phyloP scores from a whole-genome alignment of 1,140 invertebrate species.

The Drosophila obscura region DNA sequence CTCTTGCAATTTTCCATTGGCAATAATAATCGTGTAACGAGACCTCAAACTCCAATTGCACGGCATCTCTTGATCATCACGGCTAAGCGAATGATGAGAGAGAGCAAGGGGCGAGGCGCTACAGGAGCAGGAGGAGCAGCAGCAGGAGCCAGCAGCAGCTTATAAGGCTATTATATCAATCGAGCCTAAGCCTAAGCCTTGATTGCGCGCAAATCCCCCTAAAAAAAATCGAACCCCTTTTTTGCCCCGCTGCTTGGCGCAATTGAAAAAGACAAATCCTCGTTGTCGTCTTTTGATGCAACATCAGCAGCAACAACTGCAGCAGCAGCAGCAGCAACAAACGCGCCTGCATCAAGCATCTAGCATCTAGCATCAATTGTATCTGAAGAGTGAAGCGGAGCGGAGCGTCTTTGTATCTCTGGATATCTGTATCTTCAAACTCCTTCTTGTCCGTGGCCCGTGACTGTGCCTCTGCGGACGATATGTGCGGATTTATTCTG shows the following conservation, averaged over 20 bases:
- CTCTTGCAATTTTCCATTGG: constrained; percentile 46
- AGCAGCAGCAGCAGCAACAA: constrained; percentile 25
- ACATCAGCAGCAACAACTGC: constrained; percentile 42
- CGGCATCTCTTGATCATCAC: background rate
- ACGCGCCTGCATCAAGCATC: constrained; percentile 45
- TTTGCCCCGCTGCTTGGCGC: constrained; percentile 3
- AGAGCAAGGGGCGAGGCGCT: background rate
- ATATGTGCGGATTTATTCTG: constrained; percentile 77
- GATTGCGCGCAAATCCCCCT: constrained; percentile 41
- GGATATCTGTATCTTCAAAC: constrained; percentile 34
- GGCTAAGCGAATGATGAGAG: constrained; percentile 61
- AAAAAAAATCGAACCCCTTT: constrained; percentile 18
- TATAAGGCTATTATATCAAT: constrained; percentile 68
- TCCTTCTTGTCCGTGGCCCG: constrained; percentile 24
- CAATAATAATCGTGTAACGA: constrained; percentile 69
- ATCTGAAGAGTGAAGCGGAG: constrained; percentile 14
- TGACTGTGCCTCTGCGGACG: constrained; percentile 28
- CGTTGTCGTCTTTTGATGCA: constrained; percentile 49
- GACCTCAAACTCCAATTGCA: constrained; percentile 44
- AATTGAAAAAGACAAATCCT: constrained; percentile 56
- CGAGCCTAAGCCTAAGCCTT: constrained; percentile 71
- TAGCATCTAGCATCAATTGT: constrained; percentile 46
- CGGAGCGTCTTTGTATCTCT: constrained; percentile 45
- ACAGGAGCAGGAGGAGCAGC: constrained; percentile 37
- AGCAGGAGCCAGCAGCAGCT: no score